Evolutionary conservation across 2,797 vertebrate genomes (phyloP).

Genomic region (Todus mexicanus): DNA sequence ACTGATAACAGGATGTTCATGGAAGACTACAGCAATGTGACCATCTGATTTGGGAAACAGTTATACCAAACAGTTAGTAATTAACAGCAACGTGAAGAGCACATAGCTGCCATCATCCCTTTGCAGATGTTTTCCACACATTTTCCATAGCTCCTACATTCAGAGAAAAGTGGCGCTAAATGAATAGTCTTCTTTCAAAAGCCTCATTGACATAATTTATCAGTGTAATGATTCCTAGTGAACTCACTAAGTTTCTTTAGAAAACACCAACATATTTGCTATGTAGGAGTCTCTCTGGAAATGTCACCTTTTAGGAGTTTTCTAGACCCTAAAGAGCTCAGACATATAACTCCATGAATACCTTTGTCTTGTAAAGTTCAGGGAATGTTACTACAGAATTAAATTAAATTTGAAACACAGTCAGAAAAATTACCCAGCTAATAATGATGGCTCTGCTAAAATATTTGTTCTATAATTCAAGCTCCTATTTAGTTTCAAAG

Average conservation of each 20-base stretch:
- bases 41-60: not conserved
- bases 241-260: not conserved
- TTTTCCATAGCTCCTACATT: not conserved
- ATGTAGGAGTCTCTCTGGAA: not conserved
- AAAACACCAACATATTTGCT: not conserved
- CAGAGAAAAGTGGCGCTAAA: not conserved
- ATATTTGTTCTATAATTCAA: not conserved
- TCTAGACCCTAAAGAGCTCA: not conserved
- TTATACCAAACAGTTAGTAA: not conserved
- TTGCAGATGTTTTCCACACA: not conserved
- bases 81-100: not conserved
- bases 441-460: not conserved
- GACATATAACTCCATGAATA: not conserved
- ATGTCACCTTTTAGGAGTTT: not conserved
- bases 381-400: not conserved
- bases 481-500: not conserved
- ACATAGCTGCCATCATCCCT: not conserved
- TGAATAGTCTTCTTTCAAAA: not conserved
- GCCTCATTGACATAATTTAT: not conserved
- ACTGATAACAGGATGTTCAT: not conserved
- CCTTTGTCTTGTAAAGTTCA: not conserved
- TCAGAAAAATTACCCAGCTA: not conserved
- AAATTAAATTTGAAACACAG: constrained; percentile 4
- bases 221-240: not conserved
- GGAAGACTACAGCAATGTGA: not conserved